Evolutionary conservation across 2,797 vertebrate species (phyloP).

Genomic region (Phalanger gymnotis): DNA sequence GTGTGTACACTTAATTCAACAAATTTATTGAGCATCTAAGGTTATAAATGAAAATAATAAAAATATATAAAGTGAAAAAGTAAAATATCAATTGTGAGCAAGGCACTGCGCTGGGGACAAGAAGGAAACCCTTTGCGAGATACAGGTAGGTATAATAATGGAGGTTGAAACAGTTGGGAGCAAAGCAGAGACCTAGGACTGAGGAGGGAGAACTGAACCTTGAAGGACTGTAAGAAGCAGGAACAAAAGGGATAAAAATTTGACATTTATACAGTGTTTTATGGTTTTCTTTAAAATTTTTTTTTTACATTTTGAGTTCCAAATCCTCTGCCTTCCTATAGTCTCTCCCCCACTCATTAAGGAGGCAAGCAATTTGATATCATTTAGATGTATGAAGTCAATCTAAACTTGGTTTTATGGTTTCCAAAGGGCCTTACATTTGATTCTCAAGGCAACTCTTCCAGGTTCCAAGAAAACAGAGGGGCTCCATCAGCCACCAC

Average conservation of each 20-base stretch:
- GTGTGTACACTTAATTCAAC: not conserved
- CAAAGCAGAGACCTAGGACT: not conserved
- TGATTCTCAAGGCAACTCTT: not conserved
- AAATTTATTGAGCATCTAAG: not conserved
- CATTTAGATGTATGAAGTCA: not conserved
- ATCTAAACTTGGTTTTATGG: not conserved
- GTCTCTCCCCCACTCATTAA: not conserved
- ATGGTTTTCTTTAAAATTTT: not conserved
- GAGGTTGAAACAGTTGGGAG: not conserved
- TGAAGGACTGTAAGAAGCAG: too few species aligned
- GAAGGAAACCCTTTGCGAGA: too few species aligned
- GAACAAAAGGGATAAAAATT: too few species aligned
- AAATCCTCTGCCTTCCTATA: not conserved
- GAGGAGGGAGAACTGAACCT: not conserved
- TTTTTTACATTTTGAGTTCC: not conserved
- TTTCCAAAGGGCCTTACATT: not conserved
- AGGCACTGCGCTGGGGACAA: not conserved
- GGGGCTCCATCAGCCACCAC: too few species aligned
- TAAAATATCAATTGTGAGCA: accelerated
- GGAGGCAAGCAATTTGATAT: not conserved
- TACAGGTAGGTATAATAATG: too few species aligned
- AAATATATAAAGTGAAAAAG: not conserved
- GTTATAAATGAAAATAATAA: too few species aligned
- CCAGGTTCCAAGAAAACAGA: too few species aligned
- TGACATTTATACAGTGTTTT: not conserved